Evolutionary conservation across 2,113 vertebrate genomes (phyloP), one percentile per base, ranked within the genome.

Genomic region (Connochaetes taurinus): DNA sequence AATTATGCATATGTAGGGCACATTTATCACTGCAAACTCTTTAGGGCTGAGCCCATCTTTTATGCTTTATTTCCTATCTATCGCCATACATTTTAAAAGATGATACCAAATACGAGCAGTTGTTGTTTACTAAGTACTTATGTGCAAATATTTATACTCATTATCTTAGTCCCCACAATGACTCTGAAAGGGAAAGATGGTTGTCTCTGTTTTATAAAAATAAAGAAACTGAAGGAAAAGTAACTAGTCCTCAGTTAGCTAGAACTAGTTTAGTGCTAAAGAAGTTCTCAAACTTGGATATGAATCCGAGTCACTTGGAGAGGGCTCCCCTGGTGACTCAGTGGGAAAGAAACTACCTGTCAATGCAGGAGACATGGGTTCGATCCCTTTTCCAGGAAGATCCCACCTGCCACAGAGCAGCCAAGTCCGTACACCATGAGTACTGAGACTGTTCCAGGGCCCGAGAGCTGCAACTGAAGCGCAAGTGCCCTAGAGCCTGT

Each of bases 31-130:
- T 57, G 27, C 40, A 94, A 64, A 81, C 52, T 57, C 47, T 53
- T 94, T 57, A 62, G 47, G 33, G 43, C 43, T 80, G 29, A 81
- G 58, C 47, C 33, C 52, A 67, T 15, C 27, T 76, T 62, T 88
- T 55, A 87, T 27, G 57, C 16, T 94, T 47, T 45, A 89, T 76
- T 55, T 87, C 50, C 33, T 80, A 33, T 16, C 29, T 55, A 4
- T 40, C 43, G 29, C 11, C 10, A 85, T 14, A 21, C 12, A 78
- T 94, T 95, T 76, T 91, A 93, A 95, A 91, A 84, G 43, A 84
- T 45, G 27, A 14, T 12, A 45, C 36, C 13, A 78, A 74, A 81
- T 17, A 71, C 4, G 15, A 90, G 33, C 27, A 58, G n/a, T 74
- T 91, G 88, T 3, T 74, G 27, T 33, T 91, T 76, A 84, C 45